Base-by-base conservation (phyloP, 2,888 invertebrate species). In the Spilosoma lubricipeda region DNA sequence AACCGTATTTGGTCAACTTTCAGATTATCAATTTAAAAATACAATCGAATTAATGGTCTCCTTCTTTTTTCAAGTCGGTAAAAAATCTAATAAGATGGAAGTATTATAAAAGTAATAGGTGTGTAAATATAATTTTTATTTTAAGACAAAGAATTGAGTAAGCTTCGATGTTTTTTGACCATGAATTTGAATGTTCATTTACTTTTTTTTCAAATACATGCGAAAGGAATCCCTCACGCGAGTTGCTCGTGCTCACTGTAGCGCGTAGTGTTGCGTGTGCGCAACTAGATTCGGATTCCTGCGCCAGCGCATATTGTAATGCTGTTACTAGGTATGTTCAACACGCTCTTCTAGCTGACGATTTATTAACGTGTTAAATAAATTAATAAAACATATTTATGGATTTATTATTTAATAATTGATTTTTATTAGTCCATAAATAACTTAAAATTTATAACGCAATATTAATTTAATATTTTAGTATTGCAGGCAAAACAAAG, bases 231-330 rank as follows among this genome's bases (percentile, higher is more conserved):
- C 82, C 75, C 65, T 45, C 67, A 67, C 75, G 80, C 86, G 82
- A 84, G 73, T 69, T 56, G 79, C 84, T 84, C 88, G 86, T 87
- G 89, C 77, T 77, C 79, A 71, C 56, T 75, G 78, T 85, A 85
- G 87, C 89, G 89, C 84, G 85, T 63, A 90, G 84, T 84, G 83
- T 89, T 87, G 91, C 91, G 88, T 91, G 91, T 76, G 77, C 59
- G 59, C 77, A 79, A 74, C 80, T 82, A 73, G 74, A 76, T 71
- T 82, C 75, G 81, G 80, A 88, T 85, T 85, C 82, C 80, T 77
- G 65, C 78, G 76, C 73, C 75, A 70, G 76, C 74, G 78, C 80
- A 76, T 79, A 82, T 82, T 79, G 77, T 79, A 80, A 81, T 75
- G 81, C 77, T 76, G 82, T 83, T 81, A 65, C 85, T 78, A 83